Percentiles rank a stretch among this genome's conserved stretches.
Evolutionary conservation across 2,797 vertebrate genomes (phyloP).

Genomic region (Chloroceryle amazona): DNA sequence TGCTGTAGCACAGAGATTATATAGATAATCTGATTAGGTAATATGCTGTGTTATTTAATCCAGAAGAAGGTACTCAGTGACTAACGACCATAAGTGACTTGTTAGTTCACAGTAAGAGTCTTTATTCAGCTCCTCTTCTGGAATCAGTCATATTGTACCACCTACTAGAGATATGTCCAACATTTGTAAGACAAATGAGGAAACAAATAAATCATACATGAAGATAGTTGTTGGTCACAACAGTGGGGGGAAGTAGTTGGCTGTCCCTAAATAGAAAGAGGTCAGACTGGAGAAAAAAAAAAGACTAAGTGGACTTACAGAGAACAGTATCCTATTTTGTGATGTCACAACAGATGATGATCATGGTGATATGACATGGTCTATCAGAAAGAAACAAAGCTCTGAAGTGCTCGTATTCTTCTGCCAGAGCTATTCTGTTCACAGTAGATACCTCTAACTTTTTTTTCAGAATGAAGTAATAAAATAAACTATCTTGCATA

Average conservation of each 20-base stretch:
- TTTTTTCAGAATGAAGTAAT: conserved; percentile 41
- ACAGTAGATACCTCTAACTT: conserved; percentile 12
- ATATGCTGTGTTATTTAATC: conserved; percentile 6
- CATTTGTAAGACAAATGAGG: neutral
- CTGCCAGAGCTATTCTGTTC: neutral
- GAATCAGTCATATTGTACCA: neutral
- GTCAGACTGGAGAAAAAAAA: neutral
- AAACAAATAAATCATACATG: conserved; percentile 6
- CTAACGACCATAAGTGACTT: neutral
- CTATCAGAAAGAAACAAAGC: conserved; percentile 16
- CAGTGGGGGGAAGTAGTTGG: neutral
- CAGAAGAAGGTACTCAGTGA: conserved; percentile 22
- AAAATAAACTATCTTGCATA: conserved; percentile 49
- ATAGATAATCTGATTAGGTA: neutral
- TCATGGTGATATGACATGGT: conserved; percentile 18
- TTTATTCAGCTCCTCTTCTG: neutral
- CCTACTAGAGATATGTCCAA: neutral
- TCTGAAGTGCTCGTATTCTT: neutral
- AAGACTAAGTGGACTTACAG: neutral
- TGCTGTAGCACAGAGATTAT: neutral
- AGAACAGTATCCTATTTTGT: neutral
- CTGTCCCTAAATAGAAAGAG: neutral
- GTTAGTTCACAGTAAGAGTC: neutral
- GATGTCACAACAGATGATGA: conserved; percentile 32
- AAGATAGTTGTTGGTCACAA: neutral